Conservation (phyloP, 2,113 vertebrate species). For the Chlorocebus sabaeus region DNA sequence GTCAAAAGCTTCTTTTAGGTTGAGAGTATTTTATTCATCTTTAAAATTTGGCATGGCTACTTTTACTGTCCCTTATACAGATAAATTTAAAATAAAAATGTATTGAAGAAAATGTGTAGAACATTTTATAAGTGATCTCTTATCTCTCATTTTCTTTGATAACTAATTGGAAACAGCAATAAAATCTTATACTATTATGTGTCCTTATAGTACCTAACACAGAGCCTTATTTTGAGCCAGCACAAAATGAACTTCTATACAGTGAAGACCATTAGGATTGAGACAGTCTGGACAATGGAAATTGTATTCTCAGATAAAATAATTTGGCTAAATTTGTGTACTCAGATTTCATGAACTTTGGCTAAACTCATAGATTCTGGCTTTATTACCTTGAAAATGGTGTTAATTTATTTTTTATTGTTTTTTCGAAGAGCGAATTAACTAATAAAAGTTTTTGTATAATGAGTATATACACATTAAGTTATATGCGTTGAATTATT, state of each 20-base stretch:
- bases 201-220: not conserved
- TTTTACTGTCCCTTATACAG: not conserved
- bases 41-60: not conserved
- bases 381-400: not conserved
- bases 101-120: not conserved
- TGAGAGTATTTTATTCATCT: not conserved
- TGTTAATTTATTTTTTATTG: not conserved
- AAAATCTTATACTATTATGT: not conserved
- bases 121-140: not conserved
- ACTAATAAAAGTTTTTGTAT: not conserved
- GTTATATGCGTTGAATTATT: not conserved
- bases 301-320: not conserved
- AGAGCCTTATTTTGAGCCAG: not conserved
- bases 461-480: not conserved
- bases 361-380: not conserved
- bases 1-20: not conserved
- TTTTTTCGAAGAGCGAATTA: not conserved
- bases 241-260: not conserved
- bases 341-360: not conserved
- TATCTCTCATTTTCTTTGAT: not conserved
- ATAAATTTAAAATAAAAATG: not conserved
- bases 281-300: not conserved
- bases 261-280: not conserved
- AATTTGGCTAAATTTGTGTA: not conserved
- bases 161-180: not conserved